Percentiles rank a stretch among this genome's conserved stretches.
Conservation (phyloP, 2,797 vertebrate genomes). For the Esox masquinongy region DNA sequence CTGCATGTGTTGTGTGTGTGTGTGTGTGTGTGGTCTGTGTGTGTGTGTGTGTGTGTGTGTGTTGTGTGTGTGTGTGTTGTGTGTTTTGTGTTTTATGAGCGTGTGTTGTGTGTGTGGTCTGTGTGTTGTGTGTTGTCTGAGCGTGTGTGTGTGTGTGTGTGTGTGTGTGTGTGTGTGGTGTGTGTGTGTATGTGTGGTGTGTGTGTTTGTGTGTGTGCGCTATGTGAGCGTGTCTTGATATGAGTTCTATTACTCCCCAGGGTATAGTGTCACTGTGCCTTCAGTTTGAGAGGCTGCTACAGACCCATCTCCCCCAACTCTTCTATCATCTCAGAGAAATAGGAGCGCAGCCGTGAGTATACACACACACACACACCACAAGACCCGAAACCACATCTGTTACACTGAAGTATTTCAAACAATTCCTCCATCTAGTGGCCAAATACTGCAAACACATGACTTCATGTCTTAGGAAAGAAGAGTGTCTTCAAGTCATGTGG, state of each 20-base stretch:
- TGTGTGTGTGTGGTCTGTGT: background rate
- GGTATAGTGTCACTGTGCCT: conserved; percentile 95
- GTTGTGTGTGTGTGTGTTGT: conserved; percentile 21
- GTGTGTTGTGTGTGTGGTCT: conserved; percentile 5
- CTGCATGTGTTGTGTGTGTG: background rate
- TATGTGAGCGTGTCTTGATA: conserved; percentile 7
- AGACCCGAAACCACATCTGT: background rate
- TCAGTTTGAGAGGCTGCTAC: conserved; percentile 94
- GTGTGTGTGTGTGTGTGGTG: conserved; percentile 1
- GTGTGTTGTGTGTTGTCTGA: conserved; percentile 3
- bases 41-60: background rate
- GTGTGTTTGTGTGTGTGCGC: conserved; percentile 14
- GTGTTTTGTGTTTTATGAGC: background rate
- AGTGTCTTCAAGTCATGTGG: too few species aligned
- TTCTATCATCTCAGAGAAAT: conserved; percentile 96
- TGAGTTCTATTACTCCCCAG: conserved; percentile 63
- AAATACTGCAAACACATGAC: conserved; percentile 11
- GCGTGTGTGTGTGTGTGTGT: background rate
- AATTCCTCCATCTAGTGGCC: conserved; percentile 68
- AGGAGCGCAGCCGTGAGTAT: conserved; percentile 94
- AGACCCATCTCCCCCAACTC: conserved; percentile 93
- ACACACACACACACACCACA: background rate
- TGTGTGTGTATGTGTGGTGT: conserved; percentile 7
- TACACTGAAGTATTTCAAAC: background rate
- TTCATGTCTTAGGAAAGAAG: background rate